phyloP scores from a whole-genome alignment of 2,113 vertebrate species.

The Arenaria interpres region DNA sequence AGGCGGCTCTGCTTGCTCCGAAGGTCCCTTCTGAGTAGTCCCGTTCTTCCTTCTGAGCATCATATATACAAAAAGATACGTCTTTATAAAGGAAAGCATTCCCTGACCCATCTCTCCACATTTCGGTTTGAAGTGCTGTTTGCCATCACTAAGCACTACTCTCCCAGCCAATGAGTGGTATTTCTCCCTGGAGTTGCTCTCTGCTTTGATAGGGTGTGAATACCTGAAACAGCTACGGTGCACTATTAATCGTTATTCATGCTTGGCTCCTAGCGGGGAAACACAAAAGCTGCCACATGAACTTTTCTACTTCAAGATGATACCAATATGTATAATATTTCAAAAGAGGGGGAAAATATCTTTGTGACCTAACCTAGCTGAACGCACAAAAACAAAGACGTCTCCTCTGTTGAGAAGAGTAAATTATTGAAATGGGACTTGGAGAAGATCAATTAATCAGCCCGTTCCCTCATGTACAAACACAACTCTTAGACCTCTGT shows the following conservation, averaged over 20 bases:
- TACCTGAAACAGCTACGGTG: neutral
- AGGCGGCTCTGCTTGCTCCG: neutral
- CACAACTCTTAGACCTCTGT: neutral
- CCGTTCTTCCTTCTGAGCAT: neutral
- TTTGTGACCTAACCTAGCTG: neutral
- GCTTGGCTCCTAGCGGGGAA: conserved; percentile 21
- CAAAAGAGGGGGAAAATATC: conserved; percentile 44
- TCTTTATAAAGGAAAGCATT: neutral
- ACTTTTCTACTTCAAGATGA: conserved; percentile 48
- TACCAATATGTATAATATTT: conserved; percentile 16
- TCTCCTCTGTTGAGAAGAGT: neutral
- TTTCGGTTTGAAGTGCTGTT: conserved; percentile 44
- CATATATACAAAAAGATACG: neutral
- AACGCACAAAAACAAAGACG: conserved; percentile 29
- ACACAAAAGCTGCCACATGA: conserved; percentile 45
- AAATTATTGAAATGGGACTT: neutral
- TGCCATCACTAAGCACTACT: conserved; percentile 43
- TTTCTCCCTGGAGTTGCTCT: conserved; percentile 40
- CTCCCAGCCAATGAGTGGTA: conserved; percentile 24
- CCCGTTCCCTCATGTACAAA: neutral
- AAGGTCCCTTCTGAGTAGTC: neutral
- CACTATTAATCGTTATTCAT: conserved; percentile 44
- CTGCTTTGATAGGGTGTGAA: conserved; percentile 20
- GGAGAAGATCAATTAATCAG: conserved; percentile 9
- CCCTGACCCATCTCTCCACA: conserved; percentile 3